These are phyloP conservation scores for Drosophila jambulina DNA, from an alignment of 1,140 invertebrate genomes.

Conservation along the genomic window DNA sequence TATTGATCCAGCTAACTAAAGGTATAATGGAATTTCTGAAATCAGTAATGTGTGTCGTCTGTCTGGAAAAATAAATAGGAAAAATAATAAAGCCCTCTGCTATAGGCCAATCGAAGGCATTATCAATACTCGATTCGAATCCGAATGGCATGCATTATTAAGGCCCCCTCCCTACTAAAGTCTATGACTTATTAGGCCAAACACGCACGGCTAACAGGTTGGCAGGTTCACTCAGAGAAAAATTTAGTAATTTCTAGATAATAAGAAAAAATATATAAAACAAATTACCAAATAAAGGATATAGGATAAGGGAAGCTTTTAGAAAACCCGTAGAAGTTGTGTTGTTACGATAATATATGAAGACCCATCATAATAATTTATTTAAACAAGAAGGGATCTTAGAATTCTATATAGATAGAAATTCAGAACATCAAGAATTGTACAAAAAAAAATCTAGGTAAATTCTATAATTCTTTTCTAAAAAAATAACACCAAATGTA, in stretches of 20 bases:
- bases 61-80: constrained; percentile 2
- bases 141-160: constrained; percentile 43
- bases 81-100: constrained; percentile 46
- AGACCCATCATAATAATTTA: background rate
- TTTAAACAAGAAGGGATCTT: background rate
- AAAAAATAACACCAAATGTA: background rate
- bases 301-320: no score
- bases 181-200: constrained; percentile 61
- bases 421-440: background rate
- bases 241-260: background rate
- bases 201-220: constrained; percentile 77
- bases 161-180: constrained; percentile 18
- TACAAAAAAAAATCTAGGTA: background rate
- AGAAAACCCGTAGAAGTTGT: no score
- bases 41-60: constrained; percentile 38
- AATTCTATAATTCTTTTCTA: background rate
- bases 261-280: no score
- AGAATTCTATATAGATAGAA: background rate
- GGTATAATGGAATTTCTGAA: constrained; percentile 12
- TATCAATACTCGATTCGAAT: constrained; percentile 69
- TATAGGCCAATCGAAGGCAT: constrained; percentile 54
- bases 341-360: no score
- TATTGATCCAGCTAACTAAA: constrained; percentile 21
- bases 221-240: constrained; percentile 28
- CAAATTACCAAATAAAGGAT: background rate